Evolutionary conservation across 2,113 vertebrate species (phyloP).

Genomic region (Stigmatopora argus): DNA sequence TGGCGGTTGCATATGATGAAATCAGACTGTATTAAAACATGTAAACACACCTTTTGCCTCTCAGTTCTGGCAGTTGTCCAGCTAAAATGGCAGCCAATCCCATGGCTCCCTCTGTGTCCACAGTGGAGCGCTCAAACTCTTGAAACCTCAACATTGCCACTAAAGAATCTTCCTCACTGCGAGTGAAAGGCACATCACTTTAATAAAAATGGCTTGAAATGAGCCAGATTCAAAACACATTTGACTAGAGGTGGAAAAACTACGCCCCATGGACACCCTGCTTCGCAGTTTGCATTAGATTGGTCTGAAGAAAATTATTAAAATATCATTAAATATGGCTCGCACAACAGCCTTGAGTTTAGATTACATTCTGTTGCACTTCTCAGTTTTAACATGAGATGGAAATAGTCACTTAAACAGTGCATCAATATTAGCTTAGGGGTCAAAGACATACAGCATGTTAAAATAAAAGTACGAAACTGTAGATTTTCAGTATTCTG

Average conservation of each 20-base stretch:
- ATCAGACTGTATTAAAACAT: background rate
- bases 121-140: slow-evolving; percentile 79
- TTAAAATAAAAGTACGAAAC: too few species aligned
- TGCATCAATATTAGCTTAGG: too few species aligned
- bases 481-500: too few species aligned
- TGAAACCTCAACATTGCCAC: slow-evolving; percentile 82
- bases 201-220: background rate
- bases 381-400: too few species aligned
- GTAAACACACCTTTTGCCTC: slow-evolving; percentile 78
- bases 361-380: too few species aligned
- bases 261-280: too few species aligned
- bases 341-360: too few species aligned
- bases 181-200: background rate
- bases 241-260: background rate
- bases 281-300: too few species aligned
- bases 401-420: too few species aligned
- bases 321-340: too few species aligned
- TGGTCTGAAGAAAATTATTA: too few species aligned
- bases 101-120: slow-evolving; percentile 83
- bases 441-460: too few species aligned
- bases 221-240: background rate
- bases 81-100: slow-evolving; percentile 79
- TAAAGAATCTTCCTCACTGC: slow-evolving; percentile 79
- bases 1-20: background rate
- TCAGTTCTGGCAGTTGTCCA: slow-evolving; percentile 79